Percentiles rank a stretch among this genome's conserved stretches.
Evolutionary conservation across 53 echinoderm and acorn worm genomes (phyloP).

Genomic region (Paelopatides confundens): DNA sequence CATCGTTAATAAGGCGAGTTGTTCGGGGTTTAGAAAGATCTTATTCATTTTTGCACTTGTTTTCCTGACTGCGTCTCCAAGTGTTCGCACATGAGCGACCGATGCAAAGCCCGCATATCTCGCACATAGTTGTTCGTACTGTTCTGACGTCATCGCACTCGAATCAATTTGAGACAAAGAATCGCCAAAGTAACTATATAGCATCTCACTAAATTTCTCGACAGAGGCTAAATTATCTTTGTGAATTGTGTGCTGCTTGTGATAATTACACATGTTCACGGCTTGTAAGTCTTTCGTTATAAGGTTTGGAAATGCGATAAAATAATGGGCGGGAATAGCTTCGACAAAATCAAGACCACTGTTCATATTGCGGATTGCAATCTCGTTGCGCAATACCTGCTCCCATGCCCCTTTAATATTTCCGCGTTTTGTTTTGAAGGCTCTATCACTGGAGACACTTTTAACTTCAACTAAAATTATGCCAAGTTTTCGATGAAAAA

Average conservation of each 20-base stretch:
- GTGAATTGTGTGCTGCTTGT: conserved; percentile 14
- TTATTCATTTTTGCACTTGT: conserved; percentile 57
- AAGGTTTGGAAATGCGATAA: conserved; percentile 64
- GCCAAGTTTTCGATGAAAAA: conserved; percentile 44
- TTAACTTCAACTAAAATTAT: conserved; percentile 62
- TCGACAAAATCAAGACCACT: conserved; percentile 36
- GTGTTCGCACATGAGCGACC: conserved; percentile 56
- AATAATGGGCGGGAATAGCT: conserved; percentile 33
- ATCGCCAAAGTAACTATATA: not conserved
- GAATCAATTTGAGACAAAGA: not conserved
- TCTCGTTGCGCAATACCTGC: conserved; percentile 54
- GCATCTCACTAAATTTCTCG: not conserved
- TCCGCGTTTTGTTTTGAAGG: conserved; percentile 55
- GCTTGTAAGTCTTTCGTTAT: conserved; percentile 7
- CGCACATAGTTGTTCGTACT: conserved; percentile 61
- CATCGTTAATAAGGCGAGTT: conserved; percentile 18
- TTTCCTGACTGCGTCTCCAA: conserved; percentile 54
- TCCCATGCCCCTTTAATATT: conserved; percentile 56
- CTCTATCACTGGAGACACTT: conserved; percentile 35
- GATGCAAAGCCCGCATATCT: conserved; percentile 66
- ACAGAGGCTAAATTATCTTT: not conserved
- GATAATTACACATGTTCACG: conserved; percentile 52
- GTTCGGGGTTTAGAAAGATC: conserved; percentile 63
- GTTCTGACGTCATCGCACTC: not conserved
- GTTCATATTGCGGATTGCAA: conserved; percentile 65